Conservation (phyloP, 2,797 vertebrate species). For the Eulemur mongoz region DNA sequence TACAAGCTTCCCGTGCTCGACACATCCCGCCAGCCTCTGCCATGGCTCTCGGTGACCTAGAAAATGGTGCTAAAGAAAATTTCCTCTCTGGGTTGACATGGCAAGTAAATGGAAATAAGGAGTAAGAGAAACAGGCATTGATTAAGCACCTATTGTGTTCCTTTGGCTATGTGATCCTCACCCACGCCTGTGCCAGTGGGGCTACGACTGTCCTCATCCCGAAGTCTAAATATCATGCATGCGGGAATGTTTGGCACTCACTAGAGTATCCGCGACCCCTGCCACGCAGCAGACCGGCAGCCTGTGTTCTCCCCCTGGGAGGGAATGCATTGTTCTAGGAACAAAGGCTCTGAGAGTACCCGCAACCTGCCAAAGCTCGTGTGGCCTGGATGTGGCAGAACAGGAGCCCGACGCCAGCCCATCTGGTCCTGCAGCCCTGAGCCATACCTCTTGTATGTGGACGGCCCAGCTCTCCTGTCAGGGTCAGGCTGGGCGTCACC, state of each 20-base stretch:
- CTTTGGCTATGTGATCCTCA: neutral
- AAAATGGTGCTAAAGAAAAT: neutral
- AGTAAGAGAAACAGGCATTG: neutral
- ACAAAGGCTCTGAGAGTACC: neutral
- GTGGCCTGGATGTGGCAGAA: neutral
- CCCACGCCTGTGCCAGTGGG: fast-evolving
- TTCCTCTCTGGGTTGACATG: neutral
- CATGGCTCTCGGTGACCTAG: neutral
- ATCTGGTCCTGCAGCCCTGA: neutral
- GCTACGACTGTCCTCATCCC: neutral
- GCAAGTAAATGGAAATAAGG: neutral
- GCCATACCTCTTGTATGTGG: fast-evolving
- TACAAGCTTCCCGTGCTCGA: too few species aligned
- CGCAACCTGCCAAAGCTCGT: neutral
- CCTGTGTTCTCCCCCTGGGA: neutral
- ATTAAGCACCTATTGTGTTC: neutral
- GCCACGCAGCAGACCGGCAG: fast-evolving
- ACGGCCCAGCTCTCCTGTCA: neutral
- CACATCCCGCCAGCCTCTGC: neutral
- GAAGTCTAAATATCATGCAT: neutral
- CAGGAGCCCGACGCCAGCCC: neutral
- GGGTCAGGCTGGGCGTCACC: neutral
- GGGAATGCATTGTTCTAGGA: neutral
- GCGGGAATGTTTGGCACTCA: neutral
- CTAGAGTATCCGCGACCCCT: too few species aligned